Base-by-base conservation (phyloP, 1,140 invertebrate genomes). In the Ostrea denselamellosa region DNA sequence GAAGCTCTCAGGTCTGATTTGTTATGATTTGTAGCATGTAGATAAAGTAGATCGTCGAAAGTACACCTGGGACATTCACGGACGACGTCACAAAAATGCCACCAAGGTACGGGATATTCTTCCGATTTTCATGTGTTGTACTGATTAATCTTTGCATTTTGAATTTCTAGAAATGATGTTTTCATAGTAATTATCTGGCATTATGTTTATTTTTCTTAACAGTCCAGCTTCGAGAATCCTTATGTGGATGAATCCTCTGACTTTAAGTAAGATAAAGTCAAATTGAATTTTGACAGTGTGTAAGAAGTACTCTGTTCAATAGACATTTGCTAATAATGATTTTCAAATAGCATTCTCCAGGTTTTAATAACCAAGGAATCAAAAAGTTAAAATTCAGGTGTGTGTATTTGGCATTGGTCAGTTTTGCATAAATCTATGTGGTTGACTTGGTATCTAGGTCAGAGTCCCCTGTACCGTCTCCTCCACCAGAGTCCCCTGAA, bases 41-140 rank as follows among this genome's bases (percentile, higher is more conserved):
- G 19, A 83, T 12, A 85, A 14, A 25, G 83, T 56, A 3, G 25
- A 86, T 17, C 84, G 91, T 89, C 91, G 91, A 25, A 93, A 93
- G 84, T 93, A 91, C 77, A 91, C 91, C 12, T 93, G 90, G 90
- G 93, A 93, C 86, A 91, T 92, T 12, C 83, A 93, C 87, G 91
- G 91, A 10, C 89, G 92, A 83, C 68, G 91, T 9, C 90, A 91
- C 44, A 68, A 85, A n/a, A 90, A 89, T 85, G 86, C 87, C 7
- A 92, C 87, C 7, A 92, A 89, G 85, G 91, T 92, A 83, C 90
- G 68, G 62, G 81, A 53, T 14, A 12, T 56, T 56, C 54, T 56
- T 56, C n/a, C n/a, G n/a, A n/a, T 56, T 56, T 56, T 56, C 54
- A 1, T 56, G 54, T 56, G 54, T 1, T 56, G 54, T 9, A 56